Evolutionary conservation across 92 coral and sea anemone genomes (phyloP).

Genomic region (Porites divaricata): DNA sequence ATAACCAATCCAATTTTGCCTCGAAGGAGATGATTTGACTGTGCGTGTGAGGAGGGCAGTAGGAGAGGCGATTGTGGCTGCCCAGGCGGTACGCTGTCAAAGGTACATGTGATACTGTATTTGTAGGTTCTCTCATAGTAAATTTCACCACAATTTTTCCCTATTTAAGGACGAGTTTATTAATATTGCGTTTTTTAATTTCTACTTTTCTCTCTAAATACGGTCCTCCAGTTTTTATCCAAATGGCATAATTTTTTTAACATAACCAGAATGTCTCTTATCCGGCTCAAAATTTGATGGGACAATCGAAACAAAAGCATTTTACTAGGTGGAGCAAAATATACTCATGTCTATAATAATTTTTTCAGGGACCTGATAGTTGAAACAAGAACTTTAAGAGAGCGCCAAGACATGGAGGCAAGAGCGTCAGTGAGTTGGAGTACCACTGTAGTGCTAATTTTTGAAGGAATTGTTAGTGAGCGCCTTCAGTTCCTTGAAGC

Average conservation of each 20-base stretch:
- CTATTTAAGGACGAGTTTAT: no score
- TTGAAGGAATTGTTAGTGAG: constrained; percentile 23
- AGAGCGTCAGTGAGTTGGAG: constrained; percentile 36
- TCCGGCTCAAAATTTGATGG: constrained; percentile 22
- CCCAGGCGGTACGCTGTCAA: no score
- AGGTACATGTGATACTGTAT: no score
- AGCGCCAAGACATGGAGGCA: constrained; percentile 29
- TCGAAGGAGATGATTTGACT: no score
- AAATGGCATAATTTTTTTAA: constrained; percentile 20
- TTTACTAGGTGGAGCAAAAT: not conserved
- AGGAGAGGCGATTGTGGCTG: no score
- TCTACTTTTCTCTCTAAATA: no score
- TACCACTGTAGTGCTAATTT: constrained; percentile 25
- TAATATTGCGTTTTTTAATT: no score
- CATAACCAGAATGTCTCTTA: constrained; percentile 21
- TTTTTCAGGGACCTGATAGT: constrained; percentile 27
- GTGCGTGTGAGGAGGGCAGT: no score
- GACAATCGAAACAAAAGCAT: constrained; percentile 20
- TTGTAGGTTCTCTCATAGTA: no score
- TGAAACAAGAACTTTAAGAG: constrained; percentile 14
- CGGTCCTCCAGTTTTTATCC: constrained; percentile 1
- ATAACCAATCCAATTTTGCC: no score
- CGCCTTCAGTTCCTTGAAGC: constrained; percentile 15
- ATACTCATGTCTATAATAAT: constrained; percentile 15
- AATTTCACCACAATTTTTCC: no score